Evolutionary conservation across 2,888 invertebrate genomes (phyloP).

Genomic region (Ormyrus nitidulus): DNA sequence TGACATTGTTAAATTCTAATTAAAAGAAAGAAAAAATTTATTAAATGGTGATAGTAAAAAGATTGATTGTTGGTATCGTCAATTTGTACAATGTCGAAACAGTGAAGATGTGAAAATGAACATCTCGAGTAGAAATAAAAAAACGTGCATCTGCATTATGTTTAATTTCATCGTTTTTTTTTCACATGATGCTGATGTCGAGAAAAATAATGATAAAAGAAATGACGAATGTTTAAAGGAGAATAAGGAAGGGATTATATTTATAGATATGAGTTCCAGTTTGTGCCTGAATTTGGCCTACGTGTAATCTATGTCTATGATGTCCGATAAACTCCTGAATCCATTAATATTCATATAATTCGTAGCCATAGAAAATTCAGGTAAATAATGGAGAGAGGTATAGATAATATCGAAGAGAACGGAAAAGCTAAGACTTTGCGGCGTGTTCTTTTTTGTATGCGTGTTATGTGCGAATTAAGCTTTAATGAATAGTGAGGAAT

Average conservation of each 20-base stretch:
- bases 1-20: constrained; percentile 61
- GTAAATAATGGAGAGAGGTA: neutral
- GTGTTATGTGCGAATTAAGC: neutral
- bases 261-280: constrained; percentile 28
- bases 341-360: constrained; percentile 1
- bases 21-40: constrained; percentile 40
- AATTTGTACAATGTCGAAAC: constrained; percentile 59
- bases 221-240: constrained; percentile 33
- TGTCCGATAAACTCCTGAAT: constrained; percentile 13
- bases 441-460: constrained; percentile 1
- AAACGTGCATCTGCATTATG: constrained; percentile 59
- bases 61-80: constrained; percentile 59
- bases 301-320: neutral
- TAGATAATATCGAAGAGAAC: neutral
- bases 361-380: neutral
- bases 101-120: constrained; percentile 36
- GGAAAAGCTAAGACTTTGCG: neutral
- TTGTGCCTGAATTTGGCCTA: constrained; percentile 45
- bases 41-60: constrained; percentile 12
- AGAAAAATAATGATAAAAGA: constrained; percentile 48
- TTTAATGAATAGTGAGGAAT: constrained; percentile 5
- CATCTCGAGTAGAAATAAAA: constrained; percentile 56
- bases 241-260: constrained; percentile 9
- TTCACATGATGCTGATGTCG: constrained; percentile 54
- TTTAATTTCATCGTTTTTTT: constrained; percentile 59